These are phyloP conservation scores for Idaea aversata DNA, from an alignment of 2,888 invertebrate genomes.

Conservation along the genomic window DNA sequence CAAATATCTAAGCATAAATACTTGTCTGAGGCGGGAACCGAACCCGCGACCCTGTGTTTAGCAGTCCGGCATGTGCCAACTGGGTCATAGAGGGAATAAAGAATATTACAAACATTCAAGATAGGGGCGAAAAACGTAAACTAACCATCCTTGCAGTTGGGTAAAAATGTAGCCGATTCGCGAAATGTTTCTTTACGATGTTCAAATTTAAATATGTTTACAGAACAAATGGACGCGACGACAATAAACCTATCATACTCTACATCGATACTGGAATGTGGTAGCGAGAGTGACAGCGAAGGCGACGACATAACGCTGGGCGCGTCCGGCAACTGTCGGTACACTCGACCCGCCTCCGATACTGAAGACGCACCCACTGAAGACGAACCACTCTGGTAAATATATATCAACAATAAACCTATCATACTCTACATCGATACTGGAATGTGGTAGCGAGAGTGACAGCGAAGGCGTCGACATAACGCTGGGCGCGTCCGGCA, in stretches of 20 bases:
- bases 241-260: constrained; percentile 54
- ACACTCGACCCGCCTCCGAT: constrained; percentile 41
- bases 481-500: constrained; percentile 40
- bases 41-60: no score
- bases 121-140: no score
- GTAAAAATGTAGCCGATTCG: no score
- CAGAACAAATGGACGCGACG: constrained; percentile 71
- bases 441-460: constrained; percentile 68
- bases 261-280: constrained; percentile 60
- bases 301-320: constrained; percentile 55
- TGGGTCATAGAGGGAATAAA: no score
- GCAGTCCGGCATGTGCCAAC: no score
- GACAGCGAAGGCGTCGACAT: constrained; percentile 66
- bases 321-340: constrained; percentile 40
- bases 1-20: no score
- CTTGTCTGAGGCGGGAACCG: no score
- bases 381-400: constrained; percentile 11
- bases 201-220: constrained; percentile 11
- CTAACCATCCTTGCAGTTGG: no score
- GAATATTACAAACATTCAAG: no score
- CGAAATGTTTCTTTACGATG: no score
- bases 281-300: constrained; percentile 66
- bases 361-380: constrained; percentile 59
- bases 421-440: constrained; percentile 46
- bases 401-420: constrained; percentile 51